Evolutionary conservation across 2,888 invertebrate genomes (phyloP).

Genomic region (Agrochola lota): DNA sequence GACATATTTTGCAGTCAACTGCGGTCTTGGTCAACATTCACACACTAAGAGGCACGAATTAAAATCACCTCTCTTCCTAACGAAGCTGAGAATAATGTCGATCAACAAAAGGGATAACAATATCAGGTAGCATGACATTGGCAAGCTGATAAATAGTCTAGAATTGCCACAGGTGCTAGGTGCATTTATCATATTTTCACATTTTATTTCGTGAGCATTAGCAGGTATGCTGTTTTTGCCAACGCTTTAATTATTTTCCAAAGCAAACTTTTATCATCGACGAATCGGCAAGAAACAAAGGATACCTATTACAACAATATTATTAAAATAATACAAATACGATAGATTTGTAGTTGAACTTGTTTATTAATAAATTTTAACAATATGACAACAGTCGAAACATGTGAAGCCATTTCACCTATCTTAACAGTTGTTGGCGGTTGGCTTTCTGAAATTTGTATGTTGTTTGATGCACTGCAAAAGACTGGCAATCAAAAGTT

Average conservation of each 20-base stretch:
- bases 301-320: background rate
- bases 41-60: background rate
- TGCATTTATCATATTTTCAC: background rate
- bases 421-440: background rate
- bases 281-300: background rate
- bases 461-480: background rate
- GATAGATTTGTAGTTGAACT: background rate
- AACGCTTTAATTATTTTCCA: background rate
- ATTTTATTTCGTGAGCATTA: background rate
- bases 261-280: background rate
- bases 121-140: background rate
- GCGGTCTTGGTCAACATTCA: background rate
- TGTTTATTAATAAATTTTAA: background rate
- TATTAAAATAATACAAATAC: background rate
- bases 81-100: background rate
- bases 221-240: background rate
- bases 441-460: background rate
- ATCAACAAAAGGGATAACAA: background rate
- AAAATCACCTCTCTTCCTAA: background rate
- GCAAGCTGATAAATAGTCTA: background rate
- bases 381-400: background rate
- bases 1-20: conserved; percentile 44
- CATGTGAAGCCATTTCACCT: background rate
- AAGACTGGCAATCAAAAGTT: background rate
- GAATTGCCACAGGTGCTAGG: background rate